phyloP scores from a whole-genome alignment of 2,113 vertebrate genomes.

The Agelaius tricolor region DNA sequence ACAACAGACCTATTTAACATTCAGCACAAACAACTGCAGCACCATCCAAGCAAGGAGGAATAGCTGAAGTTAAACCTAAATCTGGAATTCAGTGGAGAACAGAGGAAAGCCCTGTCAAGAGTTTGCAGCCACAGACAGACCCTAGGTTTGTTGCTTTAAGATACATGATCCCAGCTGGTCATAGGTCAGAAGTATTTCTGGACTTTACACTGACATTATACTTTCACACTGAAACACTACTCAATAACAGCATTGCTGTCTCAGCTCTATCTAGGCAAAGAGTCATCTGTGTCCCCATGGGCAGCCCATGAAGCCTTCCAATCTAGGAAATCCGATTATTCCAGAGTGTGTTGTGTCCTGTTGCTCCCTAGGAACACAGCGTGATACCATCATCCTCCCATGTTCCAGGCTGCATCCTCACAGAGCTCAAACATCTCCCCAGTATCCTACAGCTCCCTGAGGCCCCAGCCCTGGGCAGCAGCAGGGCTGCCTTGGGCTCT shows the following conservation, averaged over 20 bases:
- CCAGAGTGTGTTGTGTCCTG: not conserved
- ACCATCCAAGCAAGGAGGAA: not conserved
- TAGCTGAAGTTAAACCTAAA: not conserved
- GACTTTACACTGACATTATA: constrained; percentile 56
- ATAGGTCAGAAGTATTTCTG: constrained; percentile 64
- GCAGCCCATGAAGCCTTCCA: not conserved
- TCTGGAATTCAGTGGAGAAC: not conserved
- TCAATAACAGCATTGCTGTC: not conserved
- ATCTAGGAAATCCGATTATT: not conserved
- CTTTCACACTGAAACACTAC: constrained; percentile 11
- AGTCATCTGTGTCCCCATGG: not conserved
- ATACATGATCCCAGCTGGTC: constrained; percentile 30
- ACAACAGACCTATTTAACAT: not conserved
- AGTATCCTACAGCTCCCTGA: not conserved
- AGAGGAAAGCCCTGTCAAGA: not conserved
- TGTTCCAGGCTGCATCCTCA: not conserved
- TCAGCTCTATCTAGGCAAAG: constrained; percentile 21
- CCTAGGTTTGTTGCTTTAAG: constrained; percentile 34
- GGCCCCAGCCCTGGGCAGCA: not conserved
- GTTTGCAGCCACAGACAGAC: not conserved
- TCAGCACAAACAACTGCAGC: not conserved
- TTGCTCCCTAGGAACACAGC: not conserved
- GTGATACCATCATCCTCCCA: not conserved
- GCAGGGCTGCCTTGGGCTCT: not conserved
- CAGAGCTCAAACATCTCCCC: not conserved